These are phyloP conservation scores for Larimichthys crocea DNA, from an alignment of 2,113 vertebrate species.

Conservation along the genomic window DNA sequence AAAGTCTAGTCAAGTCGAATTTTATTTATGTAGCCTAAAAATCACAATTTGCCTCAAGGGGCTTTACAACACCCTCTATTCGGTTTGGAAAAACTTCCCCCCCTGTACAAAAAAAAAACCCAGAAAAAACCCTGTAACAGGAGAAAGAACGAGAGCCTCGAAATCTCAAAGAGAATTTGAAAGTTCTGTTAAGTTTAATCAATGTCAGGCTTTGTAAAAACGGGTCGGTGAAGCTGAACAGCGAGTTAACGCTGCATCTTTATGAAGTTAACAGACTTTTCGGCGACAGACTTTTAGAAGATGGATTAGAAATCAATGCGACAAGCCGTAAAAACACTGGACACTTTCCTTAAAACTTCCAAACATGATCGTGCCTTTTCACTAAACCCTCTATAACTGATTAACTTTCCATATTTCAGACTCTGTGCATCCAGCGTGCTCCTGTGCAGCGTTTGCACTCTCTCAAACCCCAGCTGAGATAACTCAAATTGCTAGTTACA, in stretches of 20 bases:
- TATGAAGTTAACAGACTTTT: not conserved
- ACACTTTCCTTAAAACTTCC: not conserved
- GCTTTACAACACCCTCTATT: no score
- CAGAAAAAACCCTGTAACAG: no score
- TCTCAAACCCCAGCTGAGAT: not conserved
- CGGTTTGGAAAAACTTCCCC: not conserved
- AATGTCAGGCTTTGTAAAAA: no score
- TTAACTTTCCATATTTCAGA: not conserved
- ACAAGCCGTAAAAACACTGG: not conserved
- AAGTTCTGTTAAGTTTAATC: no score
- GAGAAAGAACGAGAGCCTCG: no score
- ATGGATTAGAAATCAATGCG: not conserved
- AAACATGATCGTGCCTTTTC: not conserved
- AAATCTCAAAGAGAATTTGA: no score
- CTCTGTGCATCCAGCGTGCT: not conserved
- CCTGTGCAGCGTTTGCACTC: not conserved
- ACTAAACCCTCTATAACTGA: not conserved
- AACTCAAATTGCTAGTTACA: not conserved
- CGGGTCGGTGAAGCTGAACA: not conserved
- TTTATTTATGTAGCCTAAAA: no score
- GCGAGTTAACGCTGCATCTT: not conserved
- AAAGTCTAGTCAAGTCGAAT: no score
- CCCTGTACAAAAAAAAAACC: no score
- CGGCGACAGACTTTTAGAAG: not conserved
- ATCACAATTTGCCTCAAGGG: no score